Evolutionary conservation across 2,797 vertebrate genomes (phyloP), one percentile per base, ranked within the genome.

Genomic region (Hydrophis major): DNA sequence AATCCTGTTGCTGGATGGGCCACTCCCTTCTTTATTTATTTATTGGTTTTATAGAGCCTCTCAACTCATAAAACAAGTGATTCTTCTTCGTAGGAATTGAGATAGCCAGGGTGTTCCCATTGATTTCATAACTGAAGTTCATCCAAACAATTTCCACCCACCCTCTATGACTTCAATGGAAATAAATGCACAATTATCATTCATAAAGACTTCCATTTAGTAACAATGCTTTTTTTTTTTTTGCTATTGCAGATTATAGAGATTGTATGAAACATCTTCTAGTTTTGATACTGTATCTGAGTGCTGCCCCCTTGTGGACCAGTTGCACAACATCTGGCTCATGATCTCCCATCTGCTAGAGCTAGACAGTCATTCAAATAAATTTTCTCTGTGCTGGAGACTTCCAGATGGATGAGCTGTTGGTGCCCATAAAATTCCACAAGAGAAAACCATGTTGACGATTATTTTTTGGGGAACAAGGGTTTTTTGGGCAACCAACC

Each of bases 261-360:
- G 37, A 47, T 12, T 47, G 37, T 1, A 1, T 42, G 20, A 47
- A 83, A n/a, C 18, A 37, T 22, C 25, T 28, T 10, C 4, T 32
- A 32, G 74, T 25, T 83, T 42, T 42, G 50, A 60, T 86, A 37
- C 6, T 18, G n/a, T 69, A 50, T 87, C 32, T 11, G 18, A 28
- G 87, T 89, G 93, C 47, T 91, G 93, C 87, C 90, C 53, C 20
- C 90, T 63, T 25, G n/a, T 89, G 93, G 66, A 11, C 22, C 16
- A 32, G 7, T 55, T 61, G 42, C 47, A 42, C 74, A 32, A 83
- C 14, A 32, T 32, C 37, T 22, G 20, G 37, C 42, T 56, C 28
- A 8, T 4, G 42, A 53, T 4, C 56, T 50, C 11, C 27, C 1
- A 63, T 22, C 6, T 55, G n/a, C 8, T 53, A 53, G 57, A 5